Base-by-base conservation (phyloP, 2,888 invertebrate genomes). In the Lottia scabra region DNA sequence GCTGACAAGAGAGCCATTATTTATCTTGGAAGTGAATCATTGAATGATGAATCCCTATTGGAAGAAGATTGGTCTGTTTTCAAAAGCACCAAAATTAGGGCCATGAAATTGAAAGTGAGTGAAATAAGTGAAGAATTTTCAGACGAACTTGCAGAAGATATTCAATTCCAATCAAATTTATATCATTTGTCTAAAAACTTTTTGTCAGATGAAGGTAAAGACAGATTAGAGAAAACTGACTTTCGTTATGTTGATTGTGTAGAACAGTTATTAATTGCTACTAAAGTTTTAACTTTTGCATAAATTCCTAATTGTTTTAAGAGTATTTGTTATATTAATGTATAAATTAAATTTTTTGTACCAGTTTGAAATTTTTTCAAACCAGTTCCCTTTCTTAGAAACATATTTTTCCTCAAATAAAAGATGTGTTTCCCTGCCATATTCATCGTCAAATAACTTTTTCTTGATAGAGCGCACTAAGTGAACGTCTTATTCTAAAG, bases 31-130 rank as follows among this genome's bases (percentile, higher is more conserved):
- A 80, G 83, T 19, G 88, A 89, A 76, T 80, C 86, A 8, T 72
- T 88, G 27, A 73, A 80, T 30, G 87, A 89, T 75, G 87, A 86
- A 74, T 84, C 87, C 0, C 75, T 89, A 30, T 77, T 84, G 15
- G 89, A 89, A 86, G 88, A 88, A 77, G 85, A 87, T 76, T 88
- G 88, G 88, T 78, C 83, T 2, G 72, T 89, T 46, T 87, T 80
- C 75, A 62, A 87, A 74, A 80, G 85, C 72, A 85, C 84, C 26
- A 87, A 87, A 78, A 82, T 83, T 65, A 72, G 87, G 38, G 81
- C 84, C 13, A 85, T 81, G 72, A 86, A 87, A 71, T 78, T 89
- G 65, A 85, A 84, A 71, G 83, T 88, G 83, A 84, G 84, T 6
- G 89, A 89, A 76, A 87, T 85, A 81, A 85, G 87, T 74, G 88